Conservation (phyloP, 2,113 vertebrate genomes). For the Gymnobelideus leadbeateri region DNA sequence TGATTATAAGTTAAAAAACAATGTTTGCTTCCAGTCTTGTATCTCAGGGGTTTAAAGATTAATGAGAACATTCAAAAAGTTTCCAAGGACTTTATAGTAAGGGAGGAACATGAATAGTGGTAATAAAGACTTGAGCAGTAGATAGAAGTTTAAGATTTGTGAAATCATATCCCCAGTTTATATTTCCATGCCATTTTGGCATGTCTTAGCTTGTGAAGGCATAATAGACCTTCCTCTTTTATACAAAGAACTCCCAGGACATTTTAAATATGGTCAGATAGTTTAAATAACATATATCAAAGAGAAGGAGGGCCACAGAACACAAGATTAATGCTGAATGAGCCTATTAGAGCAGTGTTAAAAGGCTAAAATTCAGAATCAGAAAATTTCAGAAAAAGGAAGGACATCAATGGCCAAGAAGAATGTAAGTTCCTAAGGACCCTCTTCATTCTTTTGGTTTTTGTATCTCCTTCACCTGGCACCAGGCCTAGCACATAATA, state of each 20-base stretch:
- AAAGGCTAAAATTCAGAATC: not conserved
- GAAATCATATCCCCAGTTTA: constrained; percentile 62
- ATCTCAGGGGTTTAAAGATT: constrained; percentile 56
- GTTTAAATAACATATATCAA: constrained; percentile 44
- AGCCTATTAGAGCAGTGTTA: constrained; percentile 25
- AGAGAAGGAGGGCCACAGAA: constrained; percentile 21
- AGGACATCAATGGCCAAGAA: not conserved
- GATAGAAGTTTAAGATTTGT: constrained; percentile 55
- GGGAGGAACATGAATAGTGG: constrained; percentile 43
- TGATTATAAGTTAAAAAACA: constrained; percentile 76
- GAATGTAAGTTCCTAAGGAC: not conserved
- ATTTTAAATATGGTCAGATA: constrained; percentile 34
- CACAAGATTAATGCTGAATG: constrained; percentile 51
- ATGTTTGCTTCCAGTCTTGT: constrained; percentile 46
- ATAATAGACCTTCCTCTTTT: constrained; percentile 69
- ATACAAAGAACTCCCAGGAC: constrained; percentile 43
- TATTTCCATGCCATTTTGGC: constrained; percentile 71
- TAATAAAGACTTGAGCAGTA: constrained; percentile 46
- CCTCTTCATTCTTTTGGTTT: not conserved
- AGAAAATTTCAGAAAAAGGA: not conserved
- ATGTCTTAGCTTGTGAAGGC: constrained; percentile 67
- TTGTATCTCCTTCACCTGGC: not conserved
- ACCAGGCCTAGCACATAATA: not conserved
- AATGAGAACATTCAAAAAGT: constrained; percentile 60
- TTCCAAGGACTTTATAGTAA: constrained; percentile 64